Evolutionary conservation across 2,113 vertebrate genomes (phyloP).

Genomic region (Brachirus orientalis): DNA sequence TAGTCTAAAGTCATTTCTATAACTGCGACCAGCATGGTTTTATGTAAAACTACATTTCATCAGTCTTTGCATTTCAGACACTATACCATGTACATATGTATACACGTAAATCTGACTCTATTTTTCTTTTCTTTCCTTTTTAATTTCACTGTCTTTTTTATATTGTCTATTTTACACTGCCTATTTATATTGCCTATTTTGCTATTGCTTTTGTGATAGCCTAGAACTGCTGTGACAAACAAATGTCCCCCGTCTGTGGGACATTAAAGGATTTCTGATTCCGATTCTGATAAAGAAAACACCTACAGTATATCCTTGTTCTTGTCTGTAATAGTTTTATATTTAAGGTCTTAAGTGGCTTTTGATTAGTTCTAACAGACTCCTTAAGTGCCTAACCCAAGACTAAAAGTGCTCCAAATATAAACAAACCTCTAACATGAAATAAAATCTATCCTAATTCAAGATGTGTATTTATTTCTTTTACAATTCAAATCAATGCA

Average conservation of each 20-base stretch:
- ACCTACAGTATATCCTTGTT: background rate
- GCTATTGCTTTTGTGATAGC: too few species aligned
- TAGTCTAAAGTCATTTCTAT: background rate
- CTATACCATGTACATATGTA: too few species aligned
- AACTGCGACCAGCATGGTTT: conserved; percentile 11
- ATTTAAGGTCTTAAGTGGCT: conserved; percentile 6
- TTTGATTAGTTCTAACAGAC: conserved; percentile 33
- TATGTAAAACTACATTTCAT: background rate
- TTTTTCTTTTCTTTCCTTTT: too few species aligned
- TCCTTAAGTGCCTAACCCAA: conserved; percentile 14
- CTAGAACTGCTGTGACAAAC: too few species aligned
- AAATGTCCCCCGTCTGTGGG: too few species aligned
- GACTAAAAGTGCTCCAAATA: conserved; percentile 7
- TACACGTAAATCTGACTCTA: too few species aligned
- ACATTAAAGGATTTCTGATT: too few species aligned
- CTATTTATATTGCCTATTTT: too few species aligned
- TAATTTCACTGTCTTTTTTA: too few species aligned
- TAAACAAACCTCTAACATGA: conserved; percentile 19
- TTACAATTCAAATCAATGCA: conserved; percentile 38
- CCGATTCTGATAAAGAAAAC: background rate
- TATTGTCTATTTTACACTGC: too few species aligned
- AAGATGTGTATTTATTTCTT: conserved; percentile 39
- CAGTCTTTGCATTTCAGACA: background rate
- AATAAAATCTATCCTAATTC: conserved; percentile 43
- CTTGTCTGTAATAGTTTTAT: background rate